Evolutionary conservation across 2,888 invertebrate species (phyloP).

Genomic region (Drosophila birchii): DNA sequence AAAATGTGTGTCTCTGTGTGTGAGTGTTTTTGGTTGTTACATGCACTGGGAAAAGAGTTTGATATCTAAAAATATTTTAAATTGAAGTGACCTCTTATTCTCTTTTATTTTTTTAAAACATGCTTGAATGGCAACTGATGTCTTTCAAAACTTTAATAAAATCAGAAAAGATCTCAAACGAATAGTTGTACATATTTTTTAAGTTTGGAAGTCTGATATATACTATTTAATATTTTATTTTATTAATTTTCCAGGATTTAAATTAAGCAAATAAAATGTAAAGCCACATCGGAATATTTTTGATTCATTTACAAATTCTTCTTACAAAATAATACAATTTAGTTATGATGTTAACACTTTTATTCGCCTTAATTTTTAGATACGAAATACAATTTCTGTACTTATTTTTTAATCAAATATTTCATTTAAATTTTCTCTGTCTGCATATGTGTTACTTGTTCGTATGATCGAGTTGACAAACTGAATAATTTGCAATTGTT

Average conservation of each 20-base stretch:
- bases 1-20: constrained; percentile 26
- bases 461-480: constrained; percentile 63
- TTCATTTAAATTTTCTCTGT: not conserved
- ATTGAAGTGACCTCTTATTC: no score
- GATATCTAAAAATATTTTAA: not conserved
- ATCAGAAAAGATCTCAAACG: not conserved
- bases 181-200: not conserved
- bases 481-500: constrained; percentile 80
- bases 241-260: not conserved
- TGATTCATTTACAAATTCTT: no score
- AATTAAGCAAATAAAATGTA: not conserved
- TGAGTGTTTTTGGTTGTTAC: constrained; percentile 28
- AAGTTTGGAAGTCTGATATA: not conserved
- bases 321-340: not conserved
- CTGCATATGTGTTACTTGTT: constrained; percentile 20
- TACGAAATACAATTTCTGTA: no score
- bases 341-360: no score
- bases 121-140: not conserved
- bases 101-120: not conserved
- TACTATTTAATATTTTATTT: not conserved
- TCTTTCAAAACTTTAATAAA: not conserved
- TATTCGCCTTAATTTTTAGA: not conserved
- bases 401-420: not conserved
- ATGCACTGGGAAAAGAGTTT: not conserved
- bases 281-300: no score